These are phyloP conservation scores for Istiophorus platypterus DNA, from an alignment of 2,113 vertebrate species.

Conservation along the genomic window DNA sequence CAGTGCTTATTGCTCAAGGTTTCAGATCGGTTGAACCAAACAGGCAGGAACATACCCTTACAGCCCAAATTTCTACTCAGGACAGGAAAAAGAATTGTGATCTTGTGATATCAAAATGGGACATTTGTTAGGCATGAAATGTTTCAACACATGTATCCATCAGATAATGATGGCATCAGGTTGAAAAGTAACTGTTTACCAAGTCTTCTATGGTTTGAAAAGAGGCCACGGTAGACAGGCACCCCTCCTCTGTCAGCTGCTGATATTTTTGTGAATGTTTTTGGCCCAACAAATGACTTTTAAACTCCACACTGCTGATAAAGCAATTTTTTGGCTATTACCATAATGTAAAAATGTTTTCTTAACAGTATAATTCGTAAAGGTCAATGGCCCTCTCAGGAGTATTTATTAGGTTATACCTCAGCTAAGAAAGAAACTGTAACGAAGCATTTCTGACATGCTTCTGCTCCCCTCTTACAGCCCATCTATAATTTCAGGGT, in stretches of 20 bases:
- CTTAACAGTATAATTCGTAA: slow-evolving; percentile 8
- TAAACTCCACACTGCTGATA: slow-evolving; percentile 24
- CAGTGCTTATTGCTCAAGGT: slow-evolving; percentile 9
- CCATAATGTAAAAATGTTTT: slow-evolving; percentile 14
- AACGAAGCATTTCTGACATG: slow-evolving; percentile 4
- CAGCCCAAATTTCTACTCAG: neutral
- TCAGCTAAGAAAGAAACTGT: neutral
- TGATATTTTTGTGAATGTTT: slow-evolving; percentile 55
- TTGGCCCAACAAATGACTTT: slow-evolving; percentile 69
- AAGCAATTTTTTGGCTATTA: slow-evolving; percentile 31
- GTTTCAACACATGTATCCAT: neutral
- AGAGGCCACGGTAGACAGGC: slow-evolving; percentile 14
- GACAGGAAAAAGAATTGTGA: neutral
- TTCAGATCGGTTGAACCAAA: neutral
- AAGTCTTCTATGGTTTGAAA: slow-evolving; percentile 30
- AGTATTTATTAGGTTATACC: slow-evolving; percentile 20
- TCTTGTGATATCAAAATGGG: neutral
- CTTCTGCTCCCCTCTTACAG: neutral
- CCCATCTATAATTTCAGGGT: neutral
- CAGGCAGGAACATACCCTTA: neutral
- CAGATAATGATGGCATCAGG: slow-evolving; percentile 10
- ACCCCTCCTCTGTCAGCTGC: slow-evolving; percentile 19
- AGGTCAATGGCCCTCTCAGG: slow-evolving; percentile 14
- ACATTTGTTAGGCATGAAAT: neutral
- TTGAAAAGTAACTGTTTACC: slow-evolving; percentile 18